Base-by-base conservation (phyloP, 2,113 vertebrate species). In the Ceyx melanurus region DNA sequence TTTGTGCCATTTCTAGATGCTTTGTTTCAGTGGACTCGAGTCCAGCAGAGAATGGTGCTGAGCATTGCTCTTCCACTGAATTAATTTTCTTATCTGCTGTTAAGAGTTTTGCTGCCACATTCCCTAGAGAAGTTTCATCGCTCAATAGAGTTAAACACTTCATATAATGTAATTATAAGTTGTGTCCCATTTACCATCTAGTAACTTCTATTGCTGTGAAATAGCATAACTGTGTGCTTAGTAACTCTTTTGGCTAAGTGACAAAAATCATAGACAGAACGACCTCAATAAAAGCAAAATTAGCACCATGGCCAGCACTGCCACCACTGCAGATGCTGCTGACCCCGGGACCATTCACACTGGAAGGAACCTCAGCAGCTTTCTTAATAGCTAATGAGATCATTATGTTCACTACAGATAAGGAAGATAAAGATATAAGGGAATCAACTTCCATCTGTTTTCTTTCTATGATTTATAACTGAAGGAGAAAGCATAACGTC, bases 381-480 rank as follows among this genome's bases (percentile, higher is more conserved):
- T 83, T 80, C 68, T 91, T 77, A 66, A 62, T n/a, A 82, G 48
- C 85, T 64, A 89, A 86, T 18, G 48, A 71, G 25, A 84, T 53
- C 20, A 42, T 67, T 82, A 17, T 15, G 50, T 78, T 89, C 87
- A 61, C 33, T 85, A 72, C 35, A 74, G 43, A 28, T 78, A 81
- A 79, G 40, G n/a, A 86, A 72, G 56, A 61, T 10, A 84, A 6
- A 43, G 75, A 90, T 64, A 26, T 35, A 75, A 89, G 33, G 54
- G 33, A 64, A 77, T 3, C 5, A 74, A 40, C 6, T 75, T 89
- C 29, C 80, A 79, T n/a, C 53, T 67, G 29, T 64, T 78, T 90
- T 88, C 5, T 7, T 62, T 92, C 61, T 72, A 29, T 83, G 86
- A 75, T 82, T 80, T 86, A 66, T 54, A 91, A 88, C 11, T 73